A percentile compares a stretch with the other conserved stretches of the same genome.
phyloP scores from a whole-genome alignment of 1,140 invertebrate species.

The Calliphora vicina region DNA sequence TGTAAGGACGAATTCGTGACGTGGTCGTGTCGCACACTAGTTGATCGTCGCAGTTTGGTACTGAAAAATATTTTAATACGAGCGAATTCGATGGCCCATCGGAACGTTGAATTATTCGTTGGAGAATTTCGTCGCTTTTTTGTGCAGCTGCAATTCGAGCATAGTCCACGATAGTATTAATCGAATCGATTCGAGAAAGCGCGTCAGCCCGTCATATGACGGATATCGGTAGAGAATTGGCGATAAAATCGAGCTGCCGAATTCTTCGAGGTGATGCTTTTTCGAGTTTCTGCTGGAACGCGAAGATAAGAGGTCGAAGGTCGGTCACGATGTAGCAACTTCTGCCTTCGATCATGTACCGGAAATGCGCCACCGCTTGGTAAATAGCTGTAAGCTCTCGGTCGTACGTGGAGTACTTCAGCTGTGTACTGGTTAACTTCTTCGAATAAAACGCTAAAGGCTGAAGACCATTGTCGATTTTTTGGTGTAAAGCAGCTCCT shows the following conservation, averaged over 20 bases:
- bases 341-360: conserved; percentile 43
- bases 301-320: conserved; percentile 43
- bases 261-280: not conserved
- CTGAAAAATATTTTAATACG: not conserved
- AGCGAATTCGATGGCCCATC: not conserved
- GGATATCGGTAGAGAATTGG: not conserved
- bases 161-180: not conserved
- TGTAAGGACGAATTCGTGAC: no score
- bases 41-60: no score
- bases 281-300: conserved; percentile 31
- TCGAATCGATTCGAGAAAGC: not conserved
- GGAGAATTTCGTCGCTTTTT: not conserved
- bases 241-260: not conserved
- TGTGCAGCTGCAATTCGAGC: not conserved
- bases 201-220: not conserved
- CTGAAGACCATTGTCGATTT: conserved; percentile 42
- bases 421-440: conserved; percentile 50
- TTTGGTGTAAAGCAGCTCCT: conserved; percentile 54
- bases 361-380: conserved; percentile 43
- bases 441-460: conserved; percentile 61
- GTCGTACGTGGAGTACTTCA: conserved; percentile 55
- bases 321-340: conserved; percentile 43
- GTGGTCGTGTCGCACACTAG: no score
- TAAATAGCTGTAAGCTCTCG: conserved; percentile 57
- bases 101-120: not conserved